Evolutionary conservation across 2,888 invertebrate genomes (phyloP), one percentile per base, ranked within the genome.

Genomic region (Ophion slaviceki): DNA sequence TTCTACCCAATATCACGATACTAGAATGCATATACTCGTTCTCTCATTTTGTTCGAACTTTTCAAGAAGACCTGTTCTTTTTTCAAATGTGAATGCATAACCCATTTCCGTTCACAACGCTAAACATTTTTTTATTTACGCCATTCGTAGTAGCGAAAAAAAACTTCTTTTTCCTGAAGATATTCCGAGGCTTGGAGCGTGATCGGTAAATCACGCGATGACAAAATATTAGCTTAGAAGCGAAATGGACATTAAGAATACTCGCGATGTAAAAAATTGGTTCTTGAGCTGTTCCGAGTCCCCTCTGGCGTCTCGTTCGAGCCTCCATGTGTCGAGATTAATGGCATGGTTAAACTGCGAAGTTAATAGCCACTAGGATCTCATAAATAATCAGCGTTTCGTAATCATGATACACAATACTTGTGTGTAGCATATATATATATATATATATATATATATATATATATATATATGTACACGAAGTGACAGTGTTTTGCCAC

Each of bases 341-440:
- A 85, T 85, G 85, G 77, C 68, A 53, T 71, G 71, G 78, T 72
- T 81, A 85, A 85, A 71, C 47, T 61, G 77, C 66, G 68, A 74
- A 71, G 81, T 78, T 75, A 85, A 85, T 85, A 85, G 80, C 77
- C 36, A 70, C 75, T 76, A 74, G 81, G 78, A 78, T 85, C 81
- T 40, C 47, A 80, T 81, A 85, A 85, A 85, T 85, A 80, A 85
- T 72, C 64, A 80, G 81, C 74, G 80, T 81, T 85, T 81, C 78
- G 77, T 85, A 85, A 85, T 74, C 61, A 11, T 20, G 11, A 61
- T 61, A 61, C 74, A 20, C 40, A 61, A 20, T 32, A 36, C n/a
- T 10, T 24, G 24, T 24, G 8, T 10, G 24, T 24, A 61, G 8
- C 20, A 10, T 24, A 24, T 11, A 10, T 17, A 24, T 20, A 61